Conservation (phyloP, 2,797 vertebrate genomes). For the Sus cebifrons region DNA sequence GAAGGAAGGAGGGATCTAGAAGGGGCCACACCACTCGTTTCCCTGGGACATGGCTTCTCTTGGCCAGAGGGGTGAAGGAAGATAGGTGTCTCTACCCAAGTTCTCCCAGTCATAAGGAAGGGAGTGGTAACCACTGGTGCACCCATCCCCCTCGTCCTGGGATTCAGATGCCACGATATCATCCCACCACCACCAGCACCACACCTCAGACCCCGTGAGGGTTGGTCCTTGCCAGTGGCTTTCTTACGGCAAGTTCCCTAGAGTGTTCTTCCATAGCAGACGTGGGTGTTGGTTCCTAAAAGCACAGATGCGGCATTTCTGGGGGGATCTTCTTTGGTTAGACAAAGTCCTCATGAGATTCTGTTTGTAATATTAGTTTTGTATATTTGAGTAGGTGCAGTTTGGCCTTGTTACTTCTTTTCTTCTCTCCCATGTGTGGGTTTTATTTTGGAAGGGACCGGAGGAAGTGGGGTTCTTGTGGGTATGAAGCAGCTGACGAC, state of each 20-base stretch:
- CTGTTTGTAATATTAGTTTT: slow-evolving; percentile 63
- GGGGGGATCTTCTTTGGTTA: slow-evolving; percentile 1
- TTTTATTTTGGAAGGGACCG: slow-evolving; percentile 62
- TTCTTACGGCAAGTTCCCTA: slow-evolving; percentile 27
- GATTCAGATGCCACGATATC: not conserved
- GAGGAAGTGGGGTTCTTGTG: slow-evolving; percentile 5
- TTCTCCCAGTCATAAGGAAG: not conserved
- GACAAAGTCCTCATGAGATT: slow-evolving; percentile 11
- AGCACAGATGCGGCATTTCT: slow-evolving; percentile 43
- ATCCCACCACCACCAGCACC: not conserved
- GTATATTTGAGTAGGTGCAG: not conserved
- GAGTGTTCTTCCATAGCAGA: slow-evolving; percentile 38
- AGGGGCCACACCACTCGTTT: not conserved
- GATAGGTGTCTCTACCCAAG: not conserved
- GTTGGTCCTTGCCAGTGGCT: not conserved
- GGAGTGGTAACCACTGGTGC: not conserved
- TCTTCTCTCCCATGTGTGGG: not conserved
- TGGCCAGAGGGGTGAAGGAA: not conserved
- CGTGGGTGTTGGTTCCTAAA: slow-evolving; percentile 34
- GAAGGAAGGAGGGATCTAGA: slow-evolving; percentile 24
- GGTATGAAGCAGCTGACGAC: not conserved
- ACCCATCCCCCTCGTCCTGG: slow-evolving; percentile 5
- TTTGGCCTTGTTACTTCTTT: not conserved
- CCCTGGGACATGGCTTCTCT: not conserved
- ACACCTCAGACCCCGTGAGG: not conserved